Base-by-base conservation (phyloP, 2,797 vertebrate species). In the Sitta carolinensis region DNA sequence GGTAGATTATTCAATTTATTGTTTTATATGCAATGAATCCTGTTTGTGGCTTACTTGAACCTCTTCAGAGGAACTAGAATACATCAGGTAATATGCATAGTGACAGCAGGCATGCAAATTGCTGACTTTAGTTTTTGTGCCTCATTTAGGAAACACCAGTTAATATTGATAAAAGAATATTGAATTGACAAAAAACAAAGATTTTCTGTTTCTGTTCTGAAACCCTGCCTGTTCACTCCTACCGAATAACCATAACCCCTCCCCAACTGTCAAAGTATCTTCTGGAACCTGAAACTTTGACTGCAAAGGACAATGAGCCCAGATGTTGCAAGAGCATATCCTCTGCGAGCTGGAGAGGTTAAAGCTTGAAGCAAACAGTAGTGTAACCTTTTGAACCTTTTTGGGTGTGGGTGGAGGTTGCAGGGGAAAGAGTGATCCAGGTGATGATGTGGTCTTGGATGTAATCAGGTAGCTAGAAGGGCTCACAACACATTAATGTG, bases 131-230 rank as follows among this genome's bases (percentile, higher is more conserved):
- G 7, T 29, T 69, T 76, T 63, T 87, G 18, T 52, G 18, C 17
- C 7, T 80, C 10, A 2, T 5, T 54, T 83, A 45, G 54, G 32
- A 78, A 84, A 50, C 10, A 15, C 8, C n/a, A 34, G 6, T 51
- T 48, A 76, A 34, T 63, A 42, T 5, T 43, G 5, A 17, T 77
- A 43, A 58, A 73, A 55, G 13, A 68, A 16, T 67, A 50, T 8
- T 0, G 1, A 76, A 30, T n/a, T 3, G 2, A 32, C 13, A 51
- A 22, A 34, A 64, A 30, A 0, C 1, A 38, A 48, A 58, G 38
- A 48, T n/a, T 89, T 54, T 11, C 11, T 17, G 8, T 40, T 87
- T 69, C 29, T 64, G 5, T 91, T 94, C 57, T 29, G 66, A 81
- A 47, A 12, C 2, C 3, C 4, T 52, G 32, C 47, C 83, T 68